Evolutionary conservation across 2,113 vertebrate genomes (phyloP).

Genomic region (Papio anubis): DNA sequence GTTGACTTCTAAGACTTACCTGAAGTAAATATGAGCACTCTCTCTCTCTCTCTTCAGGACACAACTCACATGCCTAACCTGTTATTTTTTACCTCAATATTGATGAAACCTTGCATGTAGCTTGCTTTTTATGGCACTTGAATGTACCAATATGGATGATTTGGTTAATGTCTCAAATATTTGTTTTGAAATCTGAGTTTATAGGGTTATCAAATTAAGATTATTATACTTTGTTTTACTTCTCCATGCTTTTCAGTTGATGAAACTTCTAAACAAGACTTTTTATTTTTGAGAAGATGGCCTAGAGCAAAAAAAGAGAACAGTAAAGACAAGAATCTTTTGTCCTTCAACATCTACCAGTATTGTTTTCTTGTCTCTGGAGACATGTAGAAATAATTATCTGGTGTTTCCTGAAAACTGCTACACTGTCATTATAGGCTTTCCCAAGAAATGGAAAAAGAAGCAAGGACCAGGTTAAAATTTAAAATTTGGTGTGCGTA

Average conservation of each 20-base stretch:
- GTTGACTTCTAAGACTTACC: slow-evolving; percentile 62
- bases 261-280: slow-evolving; percentile 53
- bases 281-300: slow-evolving; percentile 57
- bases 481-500: slow-evolving; percentile 59
- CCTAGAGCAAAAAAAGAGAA: slow-evolving; percentile 51
- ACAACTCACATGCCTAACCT: slow-evolving; percentile 48
- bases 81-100: slow-evolving; percentile 38
- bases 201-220: slow-evolving; percentile 15
- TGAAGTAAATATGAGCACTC: slow-evolving; percentile 10
- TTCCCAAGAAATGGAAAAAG: slow-evolving; percentile 52
- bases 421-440: slow-evolving; percentile 36
- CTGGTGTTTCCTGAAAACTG: slow-evolving; percentile 60
- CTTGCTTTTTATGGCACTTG: slow-evolving; percentile 57
- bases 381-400: slow-evolving; percentile 48
- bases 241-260: slow-evolving; percentile 38
- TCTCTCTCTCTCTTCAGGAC: slow-evolving; percentile 27
- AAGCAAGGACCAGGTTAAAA: slow-evolving; percentile 37
- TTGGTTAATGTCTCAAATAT: slow-evolving; percentile 62
- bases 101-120: slow-evolving; percentile 77
- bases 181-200: slow-evolving; percentile 57
- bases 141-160: slow-evolving; percentile 59
- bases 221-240: slow-evolving; percentile 57
- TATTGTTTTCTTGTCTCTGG: slow-evolving; percentile 55
- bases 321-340: slow-evolving; percentile 57
- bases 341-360: not conserved